phyloP scores from a whole-genome alignment of 2,888 invertebrate genomes.

The Philopedon plagiatum region DNA sequence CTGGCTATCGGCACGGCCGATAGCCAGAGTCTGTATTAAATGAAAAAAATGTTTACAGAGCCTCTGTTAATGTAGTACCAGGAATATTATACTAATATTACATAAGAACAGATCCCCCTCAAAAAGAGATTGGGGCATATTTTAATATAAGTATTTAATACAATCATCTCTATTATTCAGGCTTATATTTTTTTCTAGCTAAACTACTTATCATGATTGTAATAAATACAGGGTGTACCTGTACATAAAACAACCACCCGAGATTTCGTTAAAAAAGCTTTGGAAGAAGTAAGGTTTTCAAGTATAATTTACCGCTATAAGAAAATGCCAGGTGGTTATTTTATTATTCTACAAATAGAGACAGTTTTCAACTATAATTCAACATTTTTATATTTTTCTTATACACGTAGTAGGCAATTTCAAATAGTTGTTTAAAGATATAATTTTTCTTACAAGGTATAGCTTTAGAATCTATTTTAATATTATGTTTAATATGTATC shows the following conservation, averaged over 20 bases:
- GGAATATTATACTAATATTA: too few species aligned
- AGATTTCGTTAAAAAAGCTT: not conserved
- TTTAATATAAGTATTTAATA: not conserved
- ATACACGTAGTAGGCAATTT: not conserved
- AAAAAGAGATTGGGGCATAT: too few species aligned
- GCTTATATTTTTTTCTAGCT: not conserved
- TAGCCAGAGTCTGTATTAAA: too few species aligned
- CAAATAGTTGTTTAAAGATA: not conserved
- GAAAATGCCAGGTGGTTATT: not conserved
- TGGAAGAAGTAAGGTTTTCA: too few species aligned
- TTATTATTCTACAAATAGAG: too few species aligned
- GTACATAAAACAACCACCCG: not conserved
- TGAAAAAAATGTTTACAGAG: too few species aligned
- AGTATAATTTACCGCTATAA: too few species aligned
- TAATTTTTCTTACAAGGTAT: not conserved
- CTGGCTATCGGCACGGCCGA: too few species aligned
- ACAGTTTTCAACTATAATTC: not conserved
- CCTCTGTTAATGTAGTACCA: too few species aligned
- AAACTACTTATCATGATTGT: not conserved
- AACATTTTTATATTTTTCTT: not conserved
- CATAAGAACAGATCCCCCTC: not conserved
- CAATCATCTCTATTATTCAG: not conserved
- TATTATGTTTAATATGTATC: constrained; percentile 7
- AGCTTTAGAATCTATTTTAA: constrained; percentile 21
- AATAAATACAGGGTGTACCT: not conserved